Evolutionary conservation across 35 echinoderm and acorn worm genomes (phyloP).

Genomic region (Chiridota heheva): DNA sequence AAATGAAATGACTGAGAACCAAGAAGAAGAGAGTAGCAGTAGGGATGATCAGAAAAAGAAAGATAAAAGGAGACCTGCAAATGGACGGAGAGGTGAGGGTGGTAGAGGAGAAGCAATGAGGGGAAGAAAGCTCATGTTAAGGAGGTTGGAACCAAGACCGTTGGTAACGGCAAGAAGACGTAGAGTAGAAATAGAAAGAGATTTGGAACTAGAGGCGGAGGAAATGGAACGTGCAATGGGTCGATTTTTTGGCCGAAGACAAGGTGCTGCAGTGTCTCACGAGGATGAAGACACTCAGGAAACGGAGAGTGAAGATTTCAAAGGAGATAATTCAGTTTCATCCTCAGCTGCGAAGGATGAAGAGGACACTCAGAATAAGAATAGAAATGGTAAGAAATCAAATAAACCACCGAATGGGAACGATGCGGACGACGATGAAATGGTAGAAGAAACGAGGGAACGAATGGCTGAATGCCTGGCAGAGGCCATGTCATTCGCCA

Average conservation of each 20-base stretch:
- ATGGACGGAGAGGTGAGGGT: neutral
- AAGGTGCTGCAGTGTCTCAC: too few relatives aligned
- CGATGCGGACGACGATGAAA: slow-evolving; percentile 42
- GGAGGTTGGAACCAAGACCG: neutral
- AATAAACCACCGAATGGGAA: neutral
- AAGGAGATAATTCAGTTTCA: too few relatives aligned
- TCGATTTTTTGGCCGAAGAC: too few relatives aligned
- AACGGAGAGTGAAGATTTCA: neutral
- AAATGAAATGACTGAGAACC: slow-evolving; percentile 1
- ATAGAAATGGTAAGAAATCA: neutral
- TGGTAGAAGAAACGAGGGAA: slow-evolving; percentile 39
- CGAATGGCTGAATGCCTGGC: slow-evolving; percentile 64
- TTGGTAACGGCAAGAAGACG: neutral
- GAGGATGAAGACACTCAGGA: slow-evolving; percentile 10
- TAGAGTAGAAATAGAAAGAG: slow-evolving; percentile 2
- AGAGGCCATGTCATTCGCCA: slow-evolving; percentile 32
- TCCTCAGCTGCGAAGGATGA: slow-evolving; percentile 11
- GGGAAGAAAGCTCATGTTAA: neutral
- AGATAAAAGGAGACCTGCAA: slow-evolving; percentile 12
- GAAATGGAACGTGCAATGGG: too few relatives aligned
- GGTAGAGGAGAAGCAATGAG: neutral
- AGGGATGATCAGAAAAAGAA: slow-evolving; percentile 9
- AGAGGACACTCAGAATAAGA: slow-evolving; percentile 4
- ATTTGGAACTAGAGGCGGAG: too few relatives aligned
- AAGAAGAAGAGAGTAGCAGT: neutral